Base-by-base conservation (phyloP, 1,140 invertebrate species). In the Ceratosolen solmsi region DNA sequence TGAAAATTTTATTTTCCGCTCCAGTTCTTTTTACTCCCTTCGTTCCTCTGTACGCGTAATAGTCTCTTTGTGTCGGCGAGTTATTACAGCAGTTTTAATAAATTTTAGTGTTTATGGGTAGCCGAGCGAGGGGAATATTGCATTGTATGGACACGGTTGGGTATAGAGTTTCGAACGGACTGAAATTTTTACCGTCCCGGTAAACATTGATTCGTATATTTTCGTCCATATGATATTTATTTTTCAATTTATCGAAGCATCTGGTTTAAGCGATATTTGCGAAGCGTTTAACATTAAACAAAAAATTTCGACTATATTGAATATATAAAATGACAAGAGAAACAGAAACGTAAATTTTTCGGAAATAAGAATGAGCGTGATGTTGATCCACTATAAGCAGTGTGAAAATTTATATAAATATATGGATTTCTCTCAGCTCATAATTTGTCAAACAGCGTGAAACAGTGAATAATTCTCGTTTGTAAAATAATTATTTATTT, bases 1-100 rank as follows among this genome's bases (percentile, higher is more conserved):
- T 78, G 60, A 33, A 79, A 70, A 70, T 79, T 79, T 79, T 70
- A 73, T 80, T 58, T 76, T 71, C 36, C 49, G 36, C 74, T 72
- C 54, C 30, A 33, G 51, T 33, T 36, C 49, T 20, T 22, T 33
- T 25, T 68, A n/a, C 36, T 60, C 54, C 51, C 51, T 20, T 4
- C 41, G 9, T 46, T 46, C 8, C 11, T 11, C 68, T 41, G n/a
- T n/a, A 27, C 68, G 22, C 17, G 22, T 15, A 25, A 49, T 22
- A 17, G 17, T 9, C 72, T 20, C 30, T 54, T 74, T 54, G 49
- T 58, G 51, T 17, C 3, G 25, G 51, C 49, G 72, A 74, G 51
- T 74, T 74, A 74, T 56, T 82, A 33, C 65, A 15, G 30, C 27
- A 54, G 83, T 72, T 68, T 51, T 74, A 49, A 71, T 51, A 68